Evolutionary conservation across 1,140 invertebrate genomes (phyloP).

Genomic region (Camponotus vicinus): DNA sequence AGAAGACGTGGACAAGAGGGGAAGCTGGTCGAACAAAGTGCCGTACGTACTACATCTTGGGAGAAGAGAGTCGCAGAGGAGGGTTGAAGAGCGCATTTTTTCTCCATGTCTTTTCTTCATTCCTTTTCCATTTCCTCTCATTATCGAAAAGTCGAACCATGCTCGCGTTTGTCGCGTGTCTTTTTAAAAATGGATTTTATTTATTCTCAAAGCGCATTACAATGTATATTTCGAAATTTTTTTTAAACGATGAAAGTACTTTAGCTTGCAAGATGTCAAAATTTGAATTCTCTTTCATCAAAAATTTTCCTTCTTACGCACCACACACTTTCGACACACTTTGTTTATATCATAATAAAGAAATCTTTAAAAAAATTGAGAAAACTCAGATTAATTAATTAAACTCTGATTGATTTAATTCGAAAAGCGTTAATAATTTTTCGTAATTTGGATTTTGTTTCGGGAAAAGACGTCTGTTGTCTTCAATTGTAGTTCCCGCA

Average conservation of each 20-base stretch:
- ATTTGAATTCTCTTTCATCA: background rate
- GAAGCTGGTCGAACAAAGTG: constrained; percentile 26
- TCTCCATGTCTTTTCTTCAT: background rate
- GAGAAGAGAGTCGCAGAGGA: constrained; percentile 38
- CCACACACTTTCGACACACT: too few species aligned
- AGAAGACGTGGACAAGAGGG: background rate
- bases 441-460: background rate
- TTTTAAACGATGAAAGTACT: background rate
- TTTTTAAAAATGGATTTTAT: constrained; percentile 38
- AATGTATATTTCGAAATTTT: background rate
- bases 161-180: constrained; percentile 18
- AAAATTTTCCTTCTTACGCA: background rate
- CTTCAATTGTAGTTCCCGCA: constrained; percentile 62
- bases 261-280: background rate
- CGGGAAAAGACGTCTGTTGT: background rate
- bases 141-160: constrained; percentile 4
- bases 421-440: background rate
- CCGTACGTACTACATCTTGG: constrained; percentile 58
- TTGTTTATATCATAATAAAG: too few species aligned
- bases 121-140: background rate
- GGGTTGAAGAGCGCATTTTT: constrained; percentile 42
- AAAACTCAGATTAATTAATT: background rate
- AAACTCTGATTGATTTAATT: background rate
- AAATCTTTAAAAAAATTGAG: background rate
- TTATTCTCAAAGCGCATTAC: background rate